Conservation (phyloP, 2,888 invertebrate species). For the Melolontha melolontha region DNA sequence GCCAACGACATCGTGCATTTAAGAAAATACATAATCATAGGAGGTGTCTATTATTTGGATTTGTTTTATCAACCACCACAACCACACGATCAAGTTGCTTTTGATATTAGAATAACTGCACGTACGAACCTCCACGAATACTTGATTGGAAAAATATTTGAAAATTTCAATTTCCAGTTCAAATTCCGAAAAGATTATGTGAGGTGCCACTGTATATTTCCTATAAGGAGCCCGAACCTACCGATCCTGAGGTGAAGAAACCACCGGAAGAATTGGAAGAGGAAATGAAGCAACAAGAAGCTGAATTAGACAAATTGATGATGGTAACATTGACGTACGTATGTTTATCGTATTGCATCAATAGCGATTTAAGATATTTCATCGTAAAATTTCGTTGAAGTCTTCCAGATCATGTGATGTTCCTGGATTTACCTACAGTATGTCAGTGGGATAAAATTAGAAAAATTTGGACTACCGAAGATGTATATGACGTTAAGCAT, state of each 20-base stretch:
- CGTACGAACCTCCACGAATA: conserved; percentile 63
- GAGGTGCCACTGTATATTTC: conserved; percentile 73
- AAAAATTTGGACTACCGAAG: conserved; percentile 58
- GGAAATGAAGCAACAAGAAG: conserved; percentile 79
- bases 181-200: conserved; percentile 71
- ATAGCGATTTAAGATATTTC: too few species aligned
- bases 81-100: conserved; percentile 70
- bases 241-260: conserved; percentile 74
- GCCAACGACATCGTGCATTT: conserved; percentile 77
- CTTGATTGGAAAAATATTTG: neutral
- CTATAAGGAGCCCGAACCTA: conserved; percentile 75
- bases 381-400: conserved; percentile 26
- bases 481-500: conserved; percentile 71
- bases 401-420: conserved; percentile 60
- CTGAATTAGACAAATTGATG: conserved; percentile 79
- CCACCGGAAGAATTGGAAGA: conserved; percentile 85
- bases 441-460: conserved; percentile 59
- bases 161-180: conserved; percentile 64
- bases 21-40: conserved; percentile 79
- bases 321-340: conserved; percentile 78
- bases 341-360: neutral
- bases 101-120: conserved; percentile 68
- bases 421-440: conserved; percentile 61
- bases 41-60: conserved; percentile 81
- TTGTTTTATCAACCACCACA: conserved; percentile 83